Base-by-base conservation (phyloP, 2,888 invertebrate genomes). In the Drosophila engyochracea region DNA sequence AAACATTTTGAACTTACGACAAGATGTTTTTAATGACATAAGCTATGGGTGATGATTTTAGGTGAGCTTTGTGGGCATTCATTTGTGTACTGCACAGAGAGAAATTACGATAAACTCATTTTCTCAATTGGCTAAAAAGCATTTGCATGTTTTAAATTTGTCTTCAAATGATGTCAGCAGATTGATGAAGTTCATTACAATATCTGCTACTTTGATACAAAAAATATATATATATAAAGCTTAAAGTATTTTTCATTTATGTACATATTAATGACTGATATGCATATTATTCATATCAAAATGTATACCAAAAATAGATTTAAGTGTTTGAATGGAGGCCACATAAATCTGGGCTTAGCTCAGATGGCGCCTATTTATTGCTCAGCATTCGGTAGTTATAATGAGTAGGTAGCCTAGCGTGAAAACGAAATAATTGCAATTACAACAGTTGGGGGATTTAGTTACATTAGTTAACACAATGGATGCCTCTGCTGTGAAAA, bases 391-490 rank as follows among this genome's bases (percentile, higher is more conserved):
- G 9, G 47, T 25, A 12, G 6, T 4, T 61, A 39, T 55, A 52
- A 62, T 12, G 37, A 44, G 28, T 10, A 44, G 3, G 28, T 52
- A 41, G 31, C 49, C 28, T 39, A 47, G 54, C 54, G 59, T 65
- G 59, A 35, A 79, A 70, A 51, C 39, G 76, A 52, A 61, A 57
- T 70, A 74, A 79, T 41, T 79, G 59, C 80, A 64, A 75, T 86
- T 78, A 70, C 83, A 78, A 83, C 67, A 71, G 55, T 57, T 75
- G 55, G 52, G 37, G 25, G 49, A 74, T 54, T 54, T 47, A 30
- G 28, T n/a, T n/a, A 5, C 57, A 39, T 57, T 12, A 28, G 9
- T 41, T 41, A 61, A 35, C 22, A 25, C 53, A 68, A 61, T 68
- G 22, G 60, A 54, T 53, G 52, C 22, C 39, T 25, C 22, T 28